These are phyloP conservation scores for Aythya baeri DNA, from an alignment of 2,113 vertebrate genomes.

Conservation along the genomic window DNA sequence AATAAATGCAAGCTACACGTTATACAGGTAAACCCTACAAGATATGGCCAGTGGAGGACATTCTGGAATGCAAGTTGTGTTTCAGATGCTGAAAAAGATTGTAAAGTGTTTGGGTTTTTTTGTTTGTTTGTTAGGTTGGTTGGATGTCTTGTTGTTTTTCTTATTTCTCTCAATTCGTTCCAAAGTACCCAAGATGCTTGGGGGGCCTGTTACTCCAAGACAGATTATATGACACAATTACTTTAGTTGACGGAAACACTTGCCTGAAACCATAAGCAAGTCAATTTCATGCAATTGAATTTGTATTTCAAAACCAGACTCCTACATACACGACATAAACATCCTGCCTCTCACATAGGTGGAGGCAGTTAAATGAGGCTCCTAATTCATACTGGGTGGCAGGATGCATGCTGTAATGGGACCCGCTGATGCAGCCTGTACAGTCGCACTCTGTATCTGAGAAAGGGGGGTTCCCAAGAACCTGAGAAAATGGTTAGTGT, in stretches of 20 bases:
- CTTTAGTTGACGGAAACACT: constrained; percentile 2
- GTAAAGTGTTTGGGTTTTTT: neutral
- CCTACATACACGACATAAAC: neutral
- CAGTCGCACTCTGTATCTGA: neutral
- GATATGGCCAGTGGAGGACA: neutral
- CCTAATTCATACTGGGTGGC: constrained; percentile 34
- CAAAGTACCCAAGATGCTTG: neutral
- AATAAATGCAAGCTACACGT: constrained; percentile 11
- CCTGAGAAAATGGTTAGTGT: constrained; percentile 32
- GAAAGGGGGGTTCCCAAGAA: neutral
- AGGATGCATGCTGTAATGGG: neutral
- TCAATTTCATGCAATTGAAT: constrained; percentile 14
- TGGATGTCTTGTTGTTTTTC: neutral
- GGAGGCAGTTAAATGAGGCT: constrained; percentile 33
- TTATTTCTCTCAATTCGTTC: neutral
- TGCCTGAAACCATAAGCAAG: constrained; percentile 1
- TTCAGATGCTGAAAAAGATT: constrained; percentile 5
- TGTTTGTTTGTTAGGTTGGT: neutral
- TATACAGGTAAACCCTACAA: constrained; percentile 24
- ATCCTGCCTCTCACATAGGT: neutral
- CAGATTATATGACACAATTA: neutral
- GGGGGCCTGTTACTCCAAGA: constrained; percentile 5
- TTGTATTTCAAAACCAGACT: constrained; percentile 51
- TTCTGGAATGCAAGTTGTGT: neutral
- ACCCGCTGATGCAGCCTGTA: neutral